Conservation (phyloP, 37 sponge, comb jelly and placozoan genomes). For the Aplysina aerophoba region DNA sequence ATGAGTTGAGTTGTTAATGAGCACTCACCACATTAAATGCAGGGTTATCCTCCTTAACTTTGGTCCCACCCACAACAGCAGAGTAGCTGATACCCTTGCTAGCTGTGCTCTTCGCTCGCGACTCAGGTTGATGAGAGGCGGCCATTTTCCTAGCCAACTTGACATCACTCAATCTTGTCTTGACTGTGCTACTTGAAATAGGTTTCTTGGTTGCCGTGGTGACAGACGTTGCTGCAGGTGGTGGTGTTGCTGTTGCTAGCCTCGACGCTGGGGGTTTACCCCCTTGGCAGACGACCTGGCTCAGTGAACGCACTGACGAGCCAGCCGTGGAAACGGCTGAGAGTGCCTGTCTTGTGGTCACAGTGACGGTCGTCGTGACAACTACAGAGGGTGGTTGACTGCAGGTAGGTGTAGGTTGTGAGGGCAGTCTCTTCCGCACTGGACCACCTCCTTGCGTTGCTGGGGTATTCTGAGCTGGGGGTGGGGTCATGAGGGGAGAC, state of each 20-base stretch:
- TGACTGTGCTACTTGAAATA: background rate
- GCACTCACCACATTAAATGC: constrained; percentile 11
- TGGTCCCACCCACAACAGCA: constrained; percentile 33
- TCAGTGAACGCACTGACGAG: background rate
- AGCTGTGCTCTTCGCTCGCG: background rate
- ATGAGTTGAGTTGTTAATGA: background rate
- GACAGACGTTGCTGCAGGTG: constrained; percentile 11
- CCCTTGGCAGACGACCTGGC: background rate
- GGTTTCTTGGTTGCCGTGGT: constrained; percentile 34
- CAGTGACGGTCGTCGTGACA: background rate
- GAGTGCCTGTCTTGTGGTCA: background rate
- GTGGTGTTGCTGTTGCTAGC: background rate
- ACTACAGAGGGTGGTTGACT: background rate
- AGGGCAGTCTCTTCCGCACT: too few species aligned
- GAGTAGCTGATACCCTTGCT: constrained; percentile 20
- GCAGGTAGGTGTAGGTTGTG: too few species aligned
- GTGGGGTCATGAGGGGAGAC: constrained; percentile 63
- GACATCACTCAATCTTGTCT: background rate
- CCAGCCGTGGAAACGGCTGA: background rate
- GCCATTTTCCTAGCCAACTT: background rate
- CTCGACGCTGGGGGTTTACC: background rate
- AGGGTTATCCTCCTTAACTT: constrained; percentile 11
- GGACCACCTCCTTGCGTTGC: too few species aligned
- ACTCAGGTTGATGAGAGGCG: background rate
- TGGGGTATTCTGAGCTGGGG: constrained; percentile 1